Evolutionary conservation across 2,888 invertebrate species (phyloP).

Genomic region (Strigamia transsilvanica): DNA sequence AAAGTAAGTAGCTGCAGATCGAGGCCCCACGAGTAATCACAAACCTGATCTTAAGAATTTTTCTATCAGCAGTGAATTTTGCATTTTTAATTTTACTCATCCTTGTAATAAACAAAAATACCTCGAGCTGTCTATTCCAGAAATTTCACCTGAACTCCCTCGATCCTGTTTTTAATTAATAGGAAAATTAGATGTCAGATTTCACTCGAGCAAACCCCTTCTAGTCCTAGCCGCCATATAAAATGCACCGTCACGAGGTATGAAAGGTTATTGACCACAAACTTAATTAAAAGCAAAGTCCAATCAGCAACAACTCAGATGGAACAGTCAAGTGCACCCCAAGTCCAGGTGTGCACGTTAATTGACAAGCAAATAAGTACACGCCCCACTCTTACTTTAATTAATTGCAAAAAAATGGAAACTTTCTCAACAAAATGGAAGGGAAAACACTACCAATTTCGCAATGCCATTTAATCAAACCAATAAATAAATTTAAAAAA

Average conservation of each 20-base stretch:
- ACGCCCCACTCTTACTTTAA: neutral
- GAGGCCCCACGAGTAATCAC: too few relatives aligned
- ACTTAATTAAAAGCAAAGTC: conserved; percentile 24
- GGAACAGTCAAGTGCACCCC: neutral
- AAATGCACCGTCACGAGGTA: neutral
- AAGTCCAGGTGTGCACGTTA: conserved; percentile 4
- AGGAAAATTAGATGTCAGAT: conserved; percentile 4
- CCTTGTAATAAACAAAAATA: neutral
- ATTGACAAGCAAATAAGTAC: conserved; percentile 11
- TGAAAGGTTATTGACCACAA: conserved; percentile 13
- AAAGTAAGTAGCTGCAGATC: too few relatives aligned
- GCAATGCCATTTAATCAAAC: neutral
- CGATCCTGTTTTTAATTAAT: conserved; percentile 5
- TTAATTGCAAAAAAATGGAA: neutral
- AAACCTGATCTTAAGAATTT: too few relatives aligned
- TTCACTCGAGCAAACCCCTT: neutral
- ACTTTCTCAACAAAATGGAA: neutral
- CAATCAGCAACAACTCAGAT: conserved; percentile 16
- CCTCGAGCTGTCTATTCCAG: neutral
- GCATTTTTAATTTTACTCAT: neutral
- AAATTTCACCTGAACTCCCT: neutral
- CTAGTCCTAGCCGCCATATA: neutral
- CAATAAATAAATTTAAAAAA: neutral
- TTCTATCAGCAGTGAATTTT: too few relatives aligned
- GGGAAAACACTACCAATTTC: too few relatives aligned